phyloP scores from a whole-genome alignment of 2,888 invertebrate species.

The Chironomus tentans region DNA sequence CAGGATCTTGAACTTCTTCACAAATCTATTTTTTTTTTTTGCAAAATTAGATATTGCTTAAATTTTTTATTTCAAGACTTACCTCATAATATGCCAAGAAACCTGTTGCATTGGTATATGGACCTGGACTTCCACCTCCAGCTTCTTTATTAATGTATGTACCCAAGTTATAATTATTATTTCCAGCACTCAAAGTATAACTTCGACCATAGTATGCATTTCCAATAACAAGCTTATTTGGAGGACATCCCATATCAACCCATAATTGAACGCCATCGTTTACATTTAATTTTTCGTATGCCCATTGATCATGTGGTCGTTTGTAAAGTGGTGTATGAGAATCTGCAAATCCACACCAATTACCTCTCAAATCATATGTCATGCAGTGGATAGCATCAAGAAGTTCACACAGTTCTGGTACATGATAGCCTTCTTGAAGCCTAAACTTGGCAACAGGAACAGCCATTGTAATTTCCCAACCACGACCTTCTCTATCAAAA shows the following conservation, averaged over 20 bases:
- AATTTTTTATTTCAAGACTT: slow-evolving; percentile 30
- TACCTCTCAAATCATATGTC: slow-evolving; percentile 78
- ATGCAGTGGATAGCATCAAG: slow-evolving; percentile 77
- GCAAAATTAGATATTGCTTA: slow-evolving; percentile 16
- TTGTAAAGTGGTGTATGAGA: slow-evolving; percentile 79
- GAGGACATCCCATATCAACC: slow-evolving; percentile 82
- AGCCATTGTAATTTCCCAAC: slow-evolving; percentile 84
- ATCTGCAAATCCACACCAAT: slow-evolving; percentile 88
- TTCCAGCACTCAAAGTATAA: slow-evolving; percentile 70
- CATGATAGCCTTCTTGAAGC: slow-evolving; percentile 82
- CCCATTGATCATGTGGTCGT: slow-evolving; percentile 79
- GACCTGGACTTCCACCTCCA: slow-evolving; percentile 76
- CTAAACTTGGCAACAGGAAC: slow-evolving; percentile 81
- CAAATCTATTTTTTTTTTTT: slow-evolving; percentile 69
- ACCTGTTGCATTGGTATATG: slow-evolving; percentile 77
- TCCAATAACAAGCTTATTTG: slow-evolving; percentile 55
- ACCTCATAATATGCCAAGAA: slow-evolving; percentile 82
- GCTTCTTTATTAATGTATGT: slow-evolving; percentile 87
- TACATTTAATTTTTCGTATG: slow-evolving; percentile 82
- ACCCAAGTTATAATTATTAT: slow-evolving; percentile 72
- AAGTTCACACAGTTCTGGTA: slow-evolving; percentile 72
- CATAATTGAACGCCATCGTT: slow-evolving; percentile 80
- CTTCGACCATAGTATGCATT: slow-evolving; percentile 60
- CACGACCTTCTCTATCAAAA: slow-evolving; percentile 61
- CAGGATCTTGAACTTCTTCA: slow-evolving; percentile 57